phyloP scores from a whole-genome alignment of 1,140 invertebrate genomes.

The Cotesia typhae region DNA sequence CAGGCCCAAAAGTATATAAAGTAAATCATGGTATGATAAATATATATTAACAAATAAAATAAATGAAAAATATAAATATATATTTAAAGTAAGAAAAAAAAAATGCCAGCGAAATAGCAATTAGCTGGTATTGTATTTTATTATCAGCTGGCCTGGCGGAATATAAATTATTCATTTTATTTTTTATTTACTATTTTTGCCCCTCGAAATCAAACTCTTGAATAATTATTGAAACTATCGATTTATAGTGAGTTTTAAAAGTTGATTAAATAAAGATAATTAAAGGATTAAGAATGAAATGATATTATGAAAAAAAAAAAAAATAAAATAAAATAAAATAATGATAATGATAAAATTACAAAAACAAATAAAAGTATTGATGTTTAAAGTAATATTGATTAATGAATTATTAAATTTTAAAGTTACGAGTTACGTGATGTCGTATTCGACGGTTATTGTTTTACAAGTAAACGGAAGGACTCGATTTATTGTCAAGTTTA shows the following conservation, averaged over 20 bases:
- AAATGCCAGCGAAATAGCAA: constrained; percentile 12
- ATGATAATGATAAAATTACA: not conserved
- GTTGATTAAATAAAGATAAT: no score
- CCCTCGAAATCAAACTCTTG: not conserved
- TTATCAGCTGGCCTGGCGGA: constrained; percentile 1
- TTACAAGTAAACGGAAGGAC: constrained; percentile 15
- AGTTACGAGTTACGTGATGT: constrained; percentile 11
- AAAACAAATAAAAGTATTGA: constrained; percentile 16
- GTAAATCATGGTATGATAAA: not conserved
- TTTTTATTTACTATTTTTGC: constrained; percentile 2
- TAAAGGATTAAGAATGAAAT: no score
- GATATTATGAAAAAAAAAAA: no score
- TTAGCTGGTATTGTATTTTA: constrained; percentile 12
- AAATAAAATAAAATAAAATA: not conserved
- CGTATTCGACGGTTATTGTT: constrained; percentile 11
- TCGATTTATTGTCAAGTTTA: constrained; percentile 16
- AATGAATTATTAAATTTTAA: not conserved
- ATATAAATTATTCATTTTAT: not conserved
- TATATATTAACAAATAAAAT: not conserved
- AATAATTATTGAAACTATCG: not conserved
- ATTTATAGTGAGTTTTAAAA: no score
- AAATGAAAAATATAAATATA: no score
- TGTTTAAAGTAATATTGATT: not conserved
- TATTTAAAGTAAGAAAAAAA: not conserved
- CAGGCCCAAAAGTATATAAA: constrained; percentile 12